Evolutionary conservation across 2,113 vertebrate genomes (phyloP), one percentile per base, ranked within the genome.

Genomic region (Zapornia atra): DNA sequence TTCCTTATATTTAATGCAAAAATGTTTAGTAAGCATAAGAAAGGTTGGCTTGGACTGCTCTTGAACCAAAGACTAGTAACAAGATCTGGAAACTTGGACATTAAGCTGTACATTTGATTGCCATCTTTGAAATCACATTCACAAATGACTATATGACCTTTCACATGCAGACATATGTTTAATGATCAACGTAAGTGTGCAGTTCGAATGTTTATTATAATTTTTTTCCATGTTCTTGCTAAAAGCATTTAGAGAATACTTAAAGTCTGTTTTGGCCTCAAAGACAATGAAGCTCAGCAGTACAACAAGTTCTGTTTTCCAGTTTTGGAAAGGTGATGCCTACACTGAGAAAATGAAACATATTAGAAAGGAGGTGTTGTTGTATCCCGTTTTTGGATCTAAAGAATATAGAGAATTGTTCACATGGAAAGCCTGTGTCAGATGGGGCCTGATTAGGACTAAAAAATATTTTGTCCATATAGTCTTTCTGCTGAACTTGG

Each of bases 1-100:
- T 92, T 97, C 69, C 40, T 95, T 83, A 69, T 59, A 72, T 50
- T 82, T 90, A 88, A 8, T 38, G 38, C 12, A 89, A 82, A 75
- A 95, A 3, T 33, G 14, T 38, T 29, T 66, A 81, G 36, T 13
- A 86, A 68, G 21, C 8, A 4, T 71, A 31, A 75, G 42, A 19
- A 77, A 29, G 15, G 11, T 76, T 77, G 60, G 5, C 11, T 44
- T 81, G 15, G 20, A n/a, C 5, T 26, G 10, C 17, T 38, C 20
- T 78, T 78, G 11, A 71, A 20, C 3, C 15, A 78, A 81, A 56
- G 42, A 22, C 7, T 34, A 34, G 24, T 31, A 60, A 40, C 3
- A 56, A 72, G 31, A 77, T 5, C 19, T 53, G 51, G 38, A 93
- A 63, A 5, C 11, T 61, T 61, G 21, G 18, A 40, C 18, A 56